These are phyloP conservation scores for Nipponacmea schrenckii DNA, from an alignment of 2,888 invertebrate species.

Conservation along the genomic window DNA sequence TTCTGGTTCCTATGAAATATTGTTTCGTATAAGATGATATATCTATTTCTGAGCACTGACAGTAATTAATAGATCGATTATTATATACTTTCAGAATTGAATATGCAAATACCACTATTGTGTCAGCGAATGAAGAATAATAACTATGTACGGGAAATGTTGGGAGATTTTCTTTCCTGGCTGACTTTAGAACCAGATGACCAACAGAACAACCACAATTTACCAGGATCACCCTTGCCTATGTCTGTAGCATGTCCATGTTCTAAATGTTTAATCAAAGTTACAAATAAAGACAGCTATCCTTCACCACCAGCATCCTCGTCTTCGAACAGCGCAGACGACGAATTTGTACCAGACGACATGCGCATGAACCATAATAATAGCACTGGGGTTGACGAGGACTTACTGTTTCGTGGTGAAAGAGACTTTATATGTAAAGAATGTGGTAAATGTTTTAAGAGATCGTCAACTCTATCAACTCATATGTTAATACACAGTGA, in stretches of 20 bases:
- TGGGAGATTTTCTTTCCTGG: slow-evolving; percentile 41
- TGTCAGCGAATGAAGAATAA: slow-evolving; percentile 15
- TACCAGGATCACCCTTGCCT: not conserved
- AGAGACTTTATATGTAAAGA: slow-evolving; percentile 83
- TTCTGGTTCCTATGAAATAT: too few species aligned
- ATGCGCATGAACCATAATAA: not conserved
- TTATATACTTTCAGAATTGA: not conserved
- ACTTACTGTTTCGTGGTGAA: slow-evolving; percentile 28
- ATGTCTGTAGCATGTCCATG: not conserved
- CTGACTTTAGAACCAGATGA: slow-evolving; percentile 34
- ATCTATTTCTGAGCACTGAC: too few species aligned
- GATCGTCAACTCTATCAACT: slow-evolving; percentile 95
- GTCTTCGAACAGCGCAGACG: not conserved
- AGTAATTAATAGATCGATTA: too few species aligned
- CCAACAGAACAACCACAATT: not conserved
- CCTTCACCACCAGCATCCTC: not conserved
- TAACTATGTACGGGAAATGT: slow-evolving; percentile 30
- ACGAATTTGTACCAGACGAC: not conserved
- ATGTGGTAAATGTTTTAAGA: slow-evolving; percentile 95
- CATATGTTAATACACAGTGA: slow-evolving; percentile 97
- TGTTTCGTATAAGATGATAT: too few species aligned
- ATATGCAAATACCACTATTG: not conserved
- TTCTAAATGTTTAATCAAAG: not conserved
- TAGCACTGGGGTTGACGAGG: not conserved
- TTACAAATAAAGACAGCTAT: not conserved